Base-by-base conservation (phyloP, 1,140 invertebrate genomes). In the Ditylenchus dipsaci region DNA sequence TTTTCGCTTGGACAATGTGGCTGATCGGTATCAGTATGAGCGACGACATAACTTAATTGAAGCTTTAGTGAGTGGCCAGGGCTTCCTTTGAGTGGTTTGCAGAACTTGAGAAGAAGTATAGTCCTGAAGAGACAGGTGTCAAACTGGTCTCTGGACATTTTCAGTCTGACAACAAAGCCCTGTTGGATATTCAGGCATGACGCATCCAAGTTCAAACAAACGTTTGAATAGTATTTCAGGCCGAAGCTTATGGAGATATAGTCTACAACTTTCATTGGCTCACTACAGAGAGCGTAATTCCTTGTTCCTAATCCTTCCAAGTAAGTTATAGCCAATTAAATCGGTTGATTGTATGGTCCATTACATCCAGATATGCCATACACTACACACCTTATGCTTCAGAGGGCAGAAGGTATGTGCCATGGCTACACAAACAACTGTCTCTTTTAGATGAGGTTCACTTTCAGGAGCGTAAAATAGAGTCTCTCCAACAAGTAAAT, bases 231-330 rank as follows among this genome's bases (percentile, higher is more conserved):
- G 53, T 17, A 15, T 42, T 1, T 69, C 5, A 67, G 61, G 17
- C 23, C 49, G 11, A 17, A 26, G n/a, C 19, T 21, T 21, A 26
- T 19, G 3, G 8, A 30, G 66, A 68, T 59, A 82, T 80, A 26
- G 78, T 80, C 5, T 81, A 77, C 62, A 79, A 80, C 53, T 80
- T 79, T 65, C 72, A 74, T n/a, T 82, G 75, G 75, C 45, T 80
- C 5, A 69, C 19, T 63, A 77, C 7, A 53, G 76, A 13, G 78
- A 80, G 60, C 68, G 64, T 23, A 23, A 69, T 19, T 57, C 53
- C 13, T 49, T 80, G 33, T 80, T 82, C 43, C 49, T 5, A 53
- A 69, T 29, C 77, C 77, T 13, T 66, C 68, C 27, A 75, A 74
- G 49, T 67, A 60, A 5, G 49, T 58, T 29, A 19, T n/a, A 1